Evolutionary conservation across 2,888 invertebrate genomes (phyloP), one percentile per base, ranked within the genome.

Genomic region (Nomada hirtipes): DNA sequence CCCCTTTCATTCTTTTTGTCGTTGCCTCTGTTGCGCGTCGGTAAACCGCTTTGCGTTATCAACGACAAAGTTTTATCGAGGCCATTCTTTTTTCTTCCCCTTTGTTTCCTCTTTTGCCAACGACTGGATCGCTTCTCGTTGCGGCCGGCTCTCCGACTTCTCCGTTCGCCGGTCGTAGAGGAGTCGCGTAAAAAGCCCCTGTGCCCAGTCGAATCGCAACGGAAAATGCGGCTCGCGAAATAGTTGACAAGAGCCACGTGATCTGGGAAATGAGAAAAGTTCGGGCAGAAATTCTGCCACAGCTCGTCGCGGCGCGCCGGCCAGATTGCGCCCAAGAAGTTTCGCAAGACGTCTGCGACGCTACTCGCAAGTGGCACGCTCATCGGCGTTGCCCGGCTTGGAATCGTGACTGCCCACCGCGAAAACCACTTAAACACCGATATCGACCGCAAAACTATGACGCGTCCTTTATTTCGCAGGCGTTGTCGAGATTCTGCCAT

Each of bases 231-330:
- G 13, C 36, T 52, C 36, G 26, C n/a, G 15, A n/a, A 52, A 57
- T 47, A 63, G 42, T 10, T 63, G 20, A 11, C 53, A 50, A 70
- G 74, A 60, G 63, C 23, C 67, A 44, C 52, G 53, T 23, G 53
- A 18, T 11, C 47, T n/a, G 29, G 83, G 60, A 87, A 87, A 87
- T 85, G 85, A 87, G 83, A 83, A 85, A 83, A 87, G 87, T 87
- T 84, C 29, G 20, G 13, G 20, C 53, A 59, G 44, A 3, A 26
- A 44, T 42, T 36, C 63, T 23, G 57, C 9, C 44, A 18, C 64
- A 63, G n/a, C n/a, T n/a, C n/a, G n/a, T n/a, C 63, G 59, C 64
- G 59, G 69, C 74, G 63, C 42, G 15, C 20, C 63, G 55, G 26
- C 44, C 71, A 65, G 29, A 60, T 53, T 50, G 55, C 59, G 65